A percentile compares a stretch with the other conserved stretches of the same genome.
phyloP scores from a whole-genome alignment of 2,113 vertebrate genomes.

The Clarias macrocephalus region DNA sequence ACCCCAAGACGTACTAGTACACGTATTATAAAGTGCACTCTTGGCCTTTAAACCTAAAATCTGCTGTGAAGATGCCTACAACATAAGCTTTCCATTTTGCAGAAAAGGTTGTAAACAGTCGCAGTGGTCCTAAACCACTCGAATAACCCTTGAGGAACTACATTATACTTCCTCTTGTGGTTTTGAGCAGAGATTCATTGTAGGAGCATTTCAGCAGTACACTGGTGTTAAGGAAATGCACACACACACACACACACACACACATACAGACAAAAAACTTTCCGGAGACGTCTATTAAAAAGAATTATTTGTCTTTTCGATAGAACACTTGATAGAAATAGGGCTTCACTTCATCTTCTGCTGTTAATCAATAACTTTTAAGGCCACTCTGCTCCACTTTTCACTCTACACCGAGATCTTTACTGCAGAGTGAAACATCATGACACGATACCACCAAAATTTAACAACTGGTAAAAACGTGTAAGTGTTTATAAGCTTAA shows the following conservation, averaged over 20 bases:
- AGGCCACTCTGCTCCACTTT: conserved; percentile 18
- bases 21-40: neutral
- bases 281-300: neutral
- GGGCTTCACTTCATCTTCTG: conserved; percentile 22
- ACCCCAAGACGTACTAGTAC: neutral
- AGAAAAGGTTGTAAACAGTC: neutral
- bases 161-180: neutral
- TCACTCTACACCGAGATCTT: neutral
- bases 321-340: conserved; percentile 22
- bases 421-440: neutral
- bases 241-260: neutral
- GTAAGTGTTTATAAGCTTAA: neutral
- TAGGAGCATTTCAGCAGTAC: neutral
- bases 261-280: neutral
- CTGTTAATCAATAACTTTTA: conserved; percentile 38
- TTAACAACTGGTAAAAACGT: neutral
- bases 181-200: neutral
- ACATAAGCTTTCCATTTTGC: neutral
- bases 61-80: neutral
- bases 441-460: too few relatives aligned
- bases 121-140: neutral
- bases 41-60: neutral
- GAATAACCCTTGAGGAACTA: neutral
- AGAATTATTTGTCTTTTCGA: conserved; percentile 10
- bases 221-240: conserved; percentile 10